Base-by-base conservation (phyloP, 2,888 invertebrate genomes). In the Melinopterus prodromus region DNA sequence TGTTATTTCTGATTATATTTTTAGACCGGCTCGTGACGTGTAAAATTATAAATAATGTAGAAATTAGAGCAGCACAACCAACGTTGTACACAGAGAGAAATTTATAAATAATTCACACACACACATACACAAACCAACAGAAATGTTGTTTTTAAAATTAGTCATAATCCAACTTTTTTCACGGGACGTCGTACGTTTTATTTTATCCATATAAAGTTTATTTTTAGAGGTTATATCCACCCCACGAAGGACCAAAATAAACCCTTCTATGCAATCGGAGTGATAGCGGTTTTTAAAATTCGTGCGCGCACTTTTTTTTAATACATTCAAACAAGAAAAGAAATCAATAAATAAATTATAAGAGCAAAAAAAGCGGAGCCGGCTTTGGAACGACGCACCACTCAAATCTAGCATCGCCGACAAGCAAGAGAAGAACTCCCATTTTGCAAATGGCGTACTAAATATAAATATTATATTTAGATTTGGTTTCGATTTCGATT, bases 381-480 rank as follows among this genome's bases (percentile, higher is more conserved):
- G 38, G 16, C 16, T 53, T n/a, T 53, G 37, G 38, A 74, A 69
- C 37, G 78, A 76, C 79, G 71, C 76, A 79, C 76, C 53, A 53
- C 53, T 53, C 26, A 26, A 26, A 26, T 26, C 26, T 26, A 26
- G 26, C 26, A 26, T 26, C 26, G 26, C 26, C 26, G 26, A 26
- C 26, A 26, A 26, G 26, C 75, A 70, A 79, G 75, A 79, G 69
- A 71, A 75, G 75, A 79, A 79, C 81, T 79, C 81, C 82, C 81
- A 86, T 83, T 88, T 88, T 88, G 88, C 88, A 89, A 89, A 89
- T 89, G 88, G 89, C 88, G 88, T 85, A 87, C 88, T 89, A 89
- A 87, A 89, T 88, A 88, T 89, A 88, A 88, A 89, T 88, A 88
- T 88, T 88, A 86, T 87, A 87, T 87, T 87, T 87, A 86, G 87